A percentile compares a stretch with the other conserved stretches of the same genome.
These are phyloP conservation scores for crab-eating macaque (Macaca fascicularis) DNA, from an alignment of 2,113 vertebrate species.

Conservation along the genomic window T2T-MFA8v1.1 NC_088386.1:43121501-43122000, in stretches of 20 bases:
- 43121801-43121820: conserved; percentile 24
- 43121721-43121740: conserved; percentile 66
- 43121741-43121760: conserved; percentile 58
- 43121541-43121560: background rate
- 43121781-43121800: conserved; percentile 58
- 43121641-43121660: conserved; percentile 38
- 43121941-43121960: background rate
- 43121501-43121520: background rate
- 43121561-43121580: background rate
- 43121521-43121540: conserved; percentile 5
- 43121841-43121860: background rate
- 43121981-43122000: background rate
- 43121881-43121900: background rate
- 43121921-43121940: background rate
- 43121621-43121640: conserved; percentile 14
- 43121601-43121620: background rate
- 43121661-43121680: conserved; percentile 48
- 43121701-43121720: conserved; percentile 62
- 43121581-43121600: background rate
- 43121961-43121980: background rate
- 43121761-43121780: conserved; percentile 53
- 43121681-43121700: conserved; percentile 60
- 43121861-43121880: background rate
- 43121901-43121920: background rate
- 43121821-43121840: background rate